Base-by-base conservation (phyloP, 1,140 invertebrate species). In the Dysdera silvatica region DNA sequence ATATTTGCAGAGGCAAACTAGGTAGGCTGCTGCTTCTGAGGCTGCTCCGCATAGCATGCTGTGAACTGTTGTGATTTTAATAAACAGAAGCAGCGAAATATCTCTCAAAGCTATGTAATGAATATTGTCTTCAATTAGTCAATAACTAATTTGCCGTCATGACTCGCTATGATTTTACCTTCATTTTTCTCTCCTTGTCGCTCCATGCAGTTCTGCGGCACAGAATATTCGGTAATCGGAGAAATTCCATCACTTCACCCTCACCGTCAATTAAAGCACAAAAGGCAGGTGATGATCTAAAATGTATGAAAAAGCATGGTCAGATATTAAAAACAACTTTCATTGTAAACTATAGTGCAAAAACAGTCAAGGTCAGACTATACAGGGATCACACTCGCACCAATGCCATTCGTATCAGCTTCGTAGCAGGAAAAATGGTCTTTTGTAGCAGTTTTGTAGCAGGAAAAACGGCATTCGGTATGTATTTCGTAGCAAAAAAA, bases 211-310 rank as follows among this genome's bases (percentile, higher is more conserved):
- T 89, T 70, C 85, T 87, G 16, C 89, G 80, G 72, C 88, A 92
- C 26, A 91, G 78, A 18, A 98, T 77, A 77, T 93, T 83, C 2
- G 89, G 87, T 41, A 98, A 75, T 7, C 92, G 81, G 23, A 98
- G 73, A 75, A 91, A 89, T 74, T 98, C 95, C 0, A 84, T 86
- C 45, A 95, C 89, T 68, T 96, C 91, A 18, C 94, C 94, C 71
- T 95, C 91, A 0, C 87, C 83, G 24, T 86, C 86, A 41, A 97
- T 82, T 6, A 95, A 76, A 67, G 87, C 91, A 52, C 89, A 84
- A 75, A 97, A 98, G 0, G 93, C 86, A 0, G 92, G 88, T 70
- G 92, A 85, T 23, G 87, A 83, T 47, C 74, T n/a, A n/a, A n/a
- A n/a, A n/a, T n/a, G n/a, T n/a, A n/a, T 78, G 63, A 6, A 64